phyloP scores from a whole-genome alignment of 1,140 invertebrate genomes.

The Ephestia elutella region DNA sequence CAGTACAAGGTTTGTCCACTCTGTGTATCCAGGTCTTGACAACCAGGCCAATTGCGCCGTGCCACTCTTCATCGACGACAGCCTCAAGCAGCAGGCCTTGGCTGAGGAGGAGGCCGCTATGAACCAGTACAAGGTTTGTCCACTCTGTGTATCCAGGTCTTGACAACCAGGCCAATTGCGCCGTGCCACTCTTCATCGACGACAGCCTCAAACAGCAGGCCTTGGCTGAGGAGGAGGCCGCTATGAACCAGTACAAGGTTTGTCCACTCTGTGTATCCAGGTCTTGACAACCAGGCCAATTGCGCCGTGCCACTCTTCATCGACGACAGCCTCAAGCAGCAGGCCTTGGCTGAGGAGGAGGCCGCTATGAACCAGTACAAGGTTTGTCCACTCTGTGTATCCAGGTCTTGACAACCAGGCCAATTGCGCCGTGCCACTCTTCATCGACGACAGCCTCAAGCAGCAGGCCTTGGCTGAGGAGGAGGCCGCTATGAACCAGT shows the following conservation, averaged over 20 bases:
- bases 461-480: too few species aligned
- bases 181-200: too few species aligned
- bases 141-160: not conserved
- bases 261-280: not conserved
- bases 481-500: too few species aligned
- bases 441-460: too few species aligned
- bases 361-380: slow-evolving; percentile 96
- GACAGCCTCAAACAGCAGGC: slow-evolving; percentile 51
- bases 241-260: slow-evolving; percentile 96
- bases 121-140: slow-evolving; percentile 92
- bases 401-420: not conserved
- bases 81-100: slow-evolving; percentile 72
- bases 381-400: slow-evolving; percentile 71
- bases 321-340: too few species aligned
- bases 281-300: slow-evolving; percentile 36
- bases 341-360: slow-evolving; percentile 93
- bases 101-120: slow-evolving; percentile 96
- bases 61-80: too few species aligned
- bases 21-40: not conserved
- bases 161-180: slow-evolving; percentile 37
- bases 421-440: not conserved
- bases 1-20: slow-evolving; percentile 87
- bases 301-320: too few species aligned
- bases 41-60: slow-evolving; percentile 36
- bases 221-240: slow-evolving; percentile 95